phyloP scores from a whole-genome alignment of 2,888 invertebrate genomes.

The Drosophila ustulata region DNA sequence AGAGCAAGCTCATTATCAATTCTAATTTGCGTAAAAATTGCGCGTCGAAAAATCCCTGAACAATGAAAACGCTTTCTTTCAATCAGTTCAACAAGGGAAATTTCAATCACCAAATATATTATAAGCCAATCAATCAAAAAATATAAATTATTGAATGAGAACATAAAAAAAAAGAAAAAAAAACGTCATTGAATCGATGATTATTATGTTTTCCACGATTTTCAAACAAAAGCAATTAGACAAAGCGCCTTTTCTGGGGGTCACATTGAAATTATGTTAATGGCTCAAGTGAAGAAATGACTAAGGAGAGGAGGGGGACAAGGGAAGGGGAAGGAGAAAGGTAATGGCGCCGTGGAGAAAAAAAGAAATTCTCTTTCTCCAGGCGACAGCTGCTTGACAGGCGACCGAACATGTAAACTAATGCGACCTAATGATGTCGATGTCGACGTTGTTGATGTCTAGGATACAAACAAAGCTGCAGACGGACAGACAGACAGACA shows the following conservation, averaged over 20 bases:
- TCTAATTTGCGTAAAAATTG: constrained; percentile 11
- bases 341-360: constrained; percentile 13
- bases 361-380: constrained; percentile 19
- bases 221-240: constrained; percentile 48
- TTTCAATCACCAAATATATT: constrained; percentile 46
- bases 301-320: background rate
- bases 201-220: constrained; percentile 13
- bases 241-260: constrained; percentile 29
- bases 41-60: background rate
- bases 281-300: constrained; percentile 13
- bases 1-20: constrained; percentile 1
- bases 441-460: constrained; percentile 27
- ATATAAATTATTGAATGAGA: background rate
- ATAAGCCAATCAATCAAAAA: constrained; percentile 45
- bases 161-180: constrained; percentile 1
- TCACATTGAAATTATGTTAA: constrained; percentile 51
- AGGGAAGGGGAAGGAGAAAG: background rate
- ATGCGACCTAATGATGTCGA: constrained; percentile 62
- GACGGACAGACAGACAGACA: constrained; percentile 13
- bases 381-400: constrained; percentile 50
- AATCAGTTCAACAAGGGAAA: constrained; percentile 20
- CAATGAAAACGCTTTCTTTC: constrained; percentile 10
- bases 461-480: constrained; percentile 28
- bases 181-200: constrained; percentile 10
- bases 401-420: constrained; percentile 65